Conservation (phyloP, 2,797 vertebrate species). For the Lates japonicus region DNA sequence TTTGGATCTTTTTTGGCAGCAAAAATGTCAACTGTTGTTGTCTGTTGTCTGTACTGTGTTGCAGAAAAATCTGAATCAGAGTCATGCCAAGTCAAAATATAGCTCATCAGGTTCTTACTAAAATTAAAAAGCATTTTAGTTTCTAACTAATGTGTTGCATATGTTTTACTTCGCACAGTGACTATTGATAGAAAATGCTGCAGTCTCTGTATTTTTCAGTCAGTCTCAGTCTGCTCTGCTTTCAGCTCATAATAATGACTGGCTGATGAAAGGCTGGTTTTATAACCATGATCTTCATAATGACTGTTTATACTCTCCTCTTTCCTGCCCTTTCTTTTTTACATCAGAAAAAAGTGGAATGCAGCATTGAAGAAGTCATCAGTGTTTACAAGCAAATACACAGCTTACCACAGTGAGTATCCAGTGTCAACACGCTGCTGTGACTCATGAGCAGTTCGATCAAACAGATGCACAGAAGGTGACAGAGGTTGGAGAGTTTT, state of each 20-base stretch:
- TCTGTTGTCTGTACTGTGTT: too few relatives aligned
- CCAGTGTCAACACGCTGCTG: background rate
- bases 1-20: background rate
- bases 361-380: conserved; percentile 91
- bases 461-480: background rate
- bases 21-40: too few relatives aligned
- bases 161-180: background rate
- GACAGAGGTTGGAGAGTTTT: background rate
- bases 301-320: conserved; percentile 1
- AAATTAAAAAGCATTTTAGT: too few relatives aligned
- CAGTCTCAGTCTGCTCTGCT: background rate
- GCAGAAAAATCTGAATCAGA: too few relatives aligned
- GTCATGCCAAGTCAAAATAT: too few relatives aligned
- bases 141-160: too few relatives aligned
- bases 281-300: background rate
- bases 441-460: background rate
- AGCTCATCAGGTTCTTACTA: background rate
- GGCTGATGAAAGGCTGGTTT: background rate
- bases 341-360: conserved; percentile 92
- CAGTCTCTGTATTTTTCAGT: too few relatives aligned
- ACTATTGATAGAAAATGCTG: background rate
- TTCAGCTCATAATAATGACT: background rate
- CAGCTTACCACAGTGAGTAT: conserved; percentile 86
- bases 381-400: conserved; percentile 90
- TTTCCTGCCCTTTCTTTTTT: conserved; percentile 27